A percentile compares a stretch with the other conserved stretches of the same genome.
Conservation (phyloP, 2,888 invertebrate species). For the Plebejus anna region DNA sequence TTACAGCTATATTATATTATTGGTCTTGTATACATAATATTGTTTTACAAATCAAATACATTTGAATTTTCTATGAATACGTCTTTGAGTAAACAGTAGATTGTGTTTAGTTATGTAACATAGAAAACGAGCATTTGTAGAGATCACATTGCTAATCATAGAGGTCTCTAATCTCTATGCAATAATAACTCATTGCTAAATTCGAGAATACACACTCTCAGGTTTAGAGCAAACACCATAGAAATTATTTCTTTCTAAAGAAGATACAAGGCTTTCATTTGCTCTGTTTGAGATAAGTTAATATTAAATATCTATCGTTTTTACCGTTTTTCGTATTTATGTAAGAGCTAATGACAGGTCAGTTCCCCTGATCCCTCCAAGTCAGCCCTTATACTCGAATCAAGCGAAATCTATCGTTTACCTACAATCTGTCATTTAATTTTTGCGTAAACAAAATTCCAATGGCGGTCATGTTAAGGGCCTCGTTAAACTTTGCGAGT, state of each 20-base stretch:
- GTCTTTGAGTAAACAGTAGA: not conserved
- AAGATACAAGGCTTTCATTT: too few relatives aligned
- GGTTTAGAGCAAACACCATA: not conserved
- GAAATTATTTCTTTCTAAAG: too few relatives aligned
- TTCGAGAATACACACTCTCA: not conserved
- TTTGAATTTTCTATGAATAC: not conserved
- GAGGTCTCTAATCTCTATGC: constrained; percentile 49
- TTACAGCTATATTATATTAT: not conserved
- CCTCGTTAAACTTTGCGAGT: too few relatives aligned
- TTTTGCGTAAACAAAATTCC: too few relatives aligned
- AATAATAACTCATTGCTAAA: not conserved
- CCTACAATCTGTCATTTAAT: not conserved
- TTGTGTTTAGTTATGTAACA: not conserved
- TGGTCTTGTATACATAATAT: not conserved
- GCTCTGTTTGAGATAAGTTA: too few relatives aligned
- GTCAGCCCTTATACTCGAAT: not conserved
- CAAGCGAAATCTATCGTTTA: not conserved
- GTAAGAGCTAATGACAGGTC: not conserved
- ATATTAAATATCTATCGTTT: too few relatives aligned
- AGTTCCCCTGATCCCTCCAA: not conserved
- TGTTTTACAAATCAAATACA: not conserved
- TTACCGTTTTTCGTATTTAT: too few relatives aligned
- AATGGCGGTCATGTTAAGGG: too few relatives aligned
- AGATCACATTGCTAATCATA: constrained; percentile 60
- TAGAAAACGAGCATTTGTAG: not conserved